phyloP scores from a whole-genome alignment of 1,140 invertebrate genomes.

The Hormaphis cornu region DNA sequence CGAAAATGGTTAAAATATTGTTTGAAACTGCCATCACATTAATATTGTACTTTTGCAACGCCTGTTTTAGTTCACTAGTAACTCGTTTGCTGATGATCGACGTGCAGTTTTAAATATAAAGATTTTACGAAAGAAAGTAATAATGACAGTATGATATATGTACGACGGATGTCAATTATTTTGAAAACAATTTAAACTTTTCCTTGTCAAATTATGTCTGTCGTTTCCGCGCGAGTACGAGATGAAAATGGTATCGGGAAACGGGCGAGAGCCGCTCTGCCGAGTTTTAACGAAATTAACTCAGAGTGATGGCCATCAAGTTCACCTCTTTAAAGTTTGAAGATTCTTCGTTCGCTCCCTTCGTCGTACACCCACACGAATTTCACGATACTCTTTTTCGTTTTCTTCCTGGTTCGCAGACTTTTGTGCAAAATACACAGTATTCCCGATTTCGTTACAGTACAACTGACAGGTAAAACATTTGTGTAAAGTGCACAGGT shows the following conservation, averaged over 20 bases:
- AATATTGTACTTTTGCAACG: too few species aligned
- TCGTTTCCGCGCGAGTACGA: conserved; percentile 10
- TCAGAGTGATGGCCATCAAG: conserved; percentile 29
- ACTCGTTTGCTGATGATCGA: too few species aligned
- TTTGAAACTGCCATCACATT: too few species aligned
- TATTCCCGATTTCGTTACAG: too few species aligned
- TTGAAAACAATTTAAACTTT: conserved; percentile 28
- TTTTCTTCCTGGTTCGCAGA: neutral
- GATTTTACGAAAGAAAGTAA: too few species aligned
- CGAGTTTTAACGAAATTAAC: conserved; percentile 24
- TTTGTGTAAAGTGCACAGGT: too few species aligned
- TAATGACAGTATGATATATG: too few species aligned
- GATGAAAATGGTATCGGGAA: conserved; percentile 25
- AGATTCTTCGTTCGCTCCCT: neutral
- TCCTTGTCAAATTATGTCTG: conserved; percentile 28
- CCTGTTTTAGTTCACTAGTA: too few species aligned
- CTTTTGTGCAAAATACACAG: too few species aligned
- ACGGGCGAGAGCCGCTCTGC: conserved; percentile 12
- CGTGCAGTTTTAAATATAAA: too few species aligned
- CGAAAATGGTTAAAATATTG: too few species aligned
- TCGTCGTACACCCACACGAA: neutral
- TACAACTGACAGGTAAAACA: too few species aligned
- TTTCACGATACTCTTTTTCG: neutral
- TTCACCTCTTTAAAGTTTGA: conserved; percentile 26
- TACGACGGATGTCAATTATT: conserved; percentile 21